Evolutionary conservation across 2,888 invertebrate species (phyloP).

Genomic region (Zele albiditarsus): DNA sequence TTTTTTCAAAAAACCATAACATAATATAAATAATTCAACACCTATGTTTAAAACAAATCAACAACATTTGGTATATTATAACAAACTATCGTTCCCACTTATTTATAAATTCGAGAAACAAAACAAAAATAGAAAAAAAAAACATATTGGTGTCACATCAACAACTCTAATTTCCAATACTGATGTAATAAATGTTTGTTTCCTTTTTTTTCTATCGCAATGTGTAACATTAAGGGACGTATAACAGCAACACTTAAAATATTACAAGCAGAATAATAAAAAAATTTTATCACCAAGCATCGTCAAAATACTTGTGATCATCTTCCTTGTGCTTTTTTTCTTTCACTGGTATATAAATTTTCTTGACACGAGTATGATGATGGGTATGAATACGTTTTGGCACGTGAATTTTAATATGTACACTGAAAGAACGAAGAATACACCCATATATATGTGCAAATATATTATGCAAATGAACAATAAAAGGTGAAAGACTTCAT

Average conservation of each 20-base stretch:
- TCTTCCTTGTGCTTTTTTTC: constrained; percentile 49
- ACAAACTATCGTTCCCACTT: no score
- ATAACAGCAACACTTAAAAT: constrained; percentile 2
- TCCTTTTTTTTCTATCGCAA: no score
- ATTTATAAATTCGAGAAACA: no score
- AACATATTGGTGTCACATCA: no score
- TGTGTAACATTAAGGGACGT: no score
- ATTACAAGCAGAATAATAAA: neutral
- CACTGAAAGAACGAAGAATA: constrained; percentile 56
- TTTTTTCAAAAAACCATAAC: constrained; percentile 1
- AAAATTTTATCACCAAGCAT: constrained; percentile 51
- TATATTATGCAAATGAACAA: neutral
- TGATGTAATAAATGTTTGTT: no score
- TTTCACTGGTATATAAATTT: constrained; percentile 64
- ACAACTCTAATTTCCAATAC: no score
- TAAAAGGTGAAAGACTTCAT: neutral
- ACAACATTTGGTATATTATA: no score
- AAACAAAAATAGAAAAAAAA: no score
- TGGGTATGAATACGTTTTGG: constrained; percentile 65
- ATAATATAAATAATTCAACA: constrained; percentile 6
- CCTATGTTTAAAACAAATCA: neutral
- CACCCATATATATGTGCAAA: neutral
- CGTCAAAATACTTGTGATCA: constrained; percentile 52
- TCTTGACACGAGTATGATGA: constrained; percentile 65
- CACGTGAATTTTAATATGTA: constrained; percentile 65